Evolutionary conservation across 2,113 vertebrate genomes (phyloP).

Genomic region (Thamnophis sirtalis): DNA sequence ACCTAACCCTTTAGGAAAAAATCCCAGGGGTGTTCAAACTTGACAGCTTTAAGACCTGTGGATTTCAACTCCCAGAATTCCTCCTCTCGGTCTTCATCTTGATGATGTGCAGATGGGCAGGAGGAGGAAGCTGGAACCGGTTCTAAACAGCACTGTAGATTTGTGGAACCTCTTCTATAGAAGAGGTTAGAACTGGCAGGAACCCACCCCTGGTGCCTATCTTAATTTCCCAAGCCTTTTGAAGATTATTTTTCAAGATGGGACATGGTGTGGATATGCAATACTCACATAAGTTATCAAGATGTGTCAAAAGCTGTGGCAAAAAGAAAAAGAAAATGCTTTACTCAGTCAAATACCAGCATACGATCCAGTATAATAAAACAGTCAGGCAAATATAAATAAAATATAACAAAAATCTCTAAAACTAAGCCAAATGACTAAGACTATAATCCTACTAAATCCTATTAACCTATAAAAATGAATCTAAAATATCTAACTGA

Average conservation of each 20-base stretch:
- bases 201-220: too few species aligned
- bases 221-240: not conserved
- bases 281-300: not conserved
- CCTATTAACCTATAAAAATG: not conserved
- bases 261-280: not conserved
- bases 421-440: not conserved
- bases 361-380: not conserved
- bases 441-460: not conserved
- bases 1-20: too few species aligned
- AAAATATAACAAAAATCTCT: not conserved
- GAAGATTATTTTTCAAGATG: not conserved
- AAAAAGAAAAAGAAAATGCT: not conserved
- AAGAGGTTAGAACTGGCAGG: too few species aligned
- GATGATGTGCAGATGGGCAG: too few species aligned
- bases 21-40: too few species aligned
- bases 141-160: too few species aligned
- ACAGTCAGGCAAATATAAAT: not conserved
- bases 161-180: too few species aligned
- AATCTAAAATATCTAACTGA: not conserved
- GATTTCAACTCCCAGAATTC: too few species aligned
- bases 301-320: not conserved
- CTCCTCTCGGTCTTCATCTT: too few species aligned
- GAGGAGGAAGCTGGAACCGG: too few species aligned
- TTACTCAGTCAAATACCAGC: not conserved
- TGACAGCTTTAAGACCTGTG: too few species aligned